A percentile compares a stretch with the other conserved stretches of the same genome.
phyloP scores from a whole-genome alignment of 2,113 vertebrate genomes.

The Poeciliopsis retropinna region DNA sequence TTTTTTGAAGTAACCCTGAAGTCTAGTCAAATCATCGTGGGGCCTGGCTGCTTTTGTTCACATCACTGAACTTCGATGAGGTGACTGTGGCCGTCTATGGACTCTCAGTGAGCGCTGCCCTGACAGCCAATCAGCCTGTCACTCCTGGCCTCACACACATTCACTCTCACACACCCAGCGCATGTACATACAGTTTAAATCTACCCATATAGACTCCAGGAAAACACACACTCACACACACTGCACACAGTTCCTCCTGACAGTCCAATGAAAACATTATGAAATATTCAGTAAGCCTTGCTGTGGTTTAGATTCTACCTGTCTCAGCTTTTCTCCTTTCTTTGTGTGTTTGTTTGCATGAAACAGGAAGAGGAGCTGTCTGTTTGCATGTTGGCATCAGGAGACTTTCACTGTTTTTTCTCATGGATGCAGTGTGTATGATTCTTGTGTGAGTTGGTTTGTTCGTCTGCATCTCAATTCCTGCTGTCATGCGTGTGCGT shows the following conservation, averaged over 20 bases:
- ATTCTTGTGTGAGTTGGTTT: slow-evolving; percentile 10
- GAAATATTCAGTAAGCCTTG: slow-evolving; percentile 72
- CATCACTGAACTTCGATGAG: slow-evolving; percentile 36
- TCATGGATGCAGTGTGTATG: slow-evolving; percentile 13
- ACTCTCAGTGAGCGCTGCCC: slow-evolving; percentile 12
- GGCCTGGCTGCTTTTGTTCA: slow-evolving; percentile 6
- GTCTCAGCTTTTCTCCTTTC: slow-evolving; percentile 49
- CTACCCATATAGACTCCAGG: slow-evolving; percentile 22
- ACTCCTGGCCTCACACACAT: slow-evolving; percentile 14
- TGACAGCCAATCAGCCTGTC: slow-evolving; percentile 48
- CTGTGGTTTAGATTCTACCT: slow-evolving; percentile 57
- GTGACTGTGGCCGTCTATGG: slow-evolving; percentile 24
- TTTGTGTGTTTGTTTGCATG: slow-evolving; percentile 36
- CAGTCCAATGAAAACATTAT: slow-evolving; percentile 72
- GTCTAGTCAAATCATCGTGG: not conserved
- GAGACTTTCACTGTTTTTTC: not conserved
- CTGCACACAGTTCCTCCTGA: slow-evolving; percentile 48
- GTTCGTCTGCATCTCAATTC: slow-evolving; percentile 26
- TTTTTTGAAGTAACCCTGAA: too few relatives aligned
- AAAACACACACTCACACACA: not conserved
- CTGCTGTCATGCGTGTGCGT: slow-evolving; percentile 31
- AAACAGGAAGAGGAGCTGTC: slow-evolving; percentile 15
- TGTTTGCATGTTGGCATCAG: slow-evolving; percentile 35
- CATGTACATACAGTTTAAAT: slow-evolving; percentile 23
- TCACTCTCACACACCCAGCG: slow-evolving; percentile 14